A percentile compares a stretch with the other conserved stretches of the same genome.
Conservation (phyloP, 2,797 vertebrate species). For the Notamacropus eugenii region DNA sequence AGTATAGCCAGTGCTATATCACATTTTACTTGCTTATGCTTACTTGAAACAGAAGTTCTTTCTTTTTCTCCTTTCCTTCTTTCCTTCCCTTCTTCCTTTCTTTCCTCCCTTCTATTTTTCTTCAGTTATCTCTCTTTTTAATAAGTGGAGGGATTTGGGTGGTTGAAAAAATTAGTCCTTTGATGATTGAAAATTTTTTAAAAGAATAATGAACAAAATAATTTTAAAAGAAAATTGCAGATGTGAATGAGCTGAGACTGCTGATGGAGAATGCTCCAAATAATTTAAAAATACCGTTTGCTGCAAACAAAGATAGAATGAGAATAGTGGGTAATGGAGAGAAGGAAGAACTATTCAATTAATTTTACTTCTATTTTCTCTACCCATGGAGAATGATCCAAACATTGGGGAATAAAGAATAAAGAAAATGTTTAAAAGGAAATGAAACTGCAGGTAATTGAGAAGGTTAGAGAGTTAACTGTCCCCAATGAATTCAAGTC, state of each 20-base stretch:
- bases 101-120: neutral
- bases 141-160: neutral
- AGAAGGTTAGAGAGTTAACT: no score
- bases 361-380: neutral
- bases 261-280: neutral
- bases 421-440: neutral
- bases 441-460: no score
- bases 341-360: neutral
- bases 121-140: neutral
- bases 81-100: no score
- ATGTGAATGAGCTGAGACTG: neutral
- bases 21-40: neutral
- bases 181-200: neutral
- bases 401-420: neutral
- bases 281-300: neutral
- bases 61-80: no score
- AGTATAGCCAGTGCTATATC: neutral
- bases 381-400: neutral
- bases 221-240: neutral
- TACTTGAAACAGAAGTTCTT: neutral
- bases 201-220: neutral
- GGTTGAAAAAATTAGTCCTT: no score
- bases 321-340: neutral
- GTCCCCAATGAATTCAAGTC: no score
- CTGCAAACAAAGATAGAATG: neutral